These are phyloP conservation scores for Podarcis raffonei DNA, from an alignment of 2,113 vertebrate genomes.

Conservation along the genomic window DNA sequence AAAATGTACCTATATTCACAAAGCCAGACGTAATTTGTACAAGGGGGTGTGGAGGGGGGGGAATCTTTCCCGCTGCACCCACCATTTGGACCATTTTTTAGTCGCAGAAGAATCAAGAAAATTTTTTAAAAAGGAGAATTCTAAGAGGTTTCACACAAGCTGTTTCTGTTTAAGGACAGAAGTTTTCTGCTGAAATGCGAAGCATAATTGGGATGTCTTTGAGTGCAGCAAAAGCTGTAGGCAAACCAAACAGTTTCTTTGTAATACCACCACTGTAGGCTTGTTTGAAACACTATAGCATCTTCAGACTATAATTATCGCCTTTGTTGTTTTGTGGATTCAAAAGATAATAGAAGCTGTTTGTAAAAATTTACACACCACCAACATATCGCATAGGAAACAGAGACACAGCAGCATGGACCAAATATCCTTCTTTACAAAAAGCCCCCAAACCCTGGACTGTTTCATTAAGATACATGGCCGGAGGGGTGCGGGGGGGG, in stretches of 20 bases:
- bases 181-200: slow-evolving; percentile 65
- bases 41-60: slow-evolving; percentile 24
- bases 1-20: slow-evolving; percentile 46
- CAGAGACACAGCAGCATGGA: slow-evolving; percentile 42
- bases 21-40: slow-evolving; percentile 58
- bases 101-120: slow-evolving; percentile 54
- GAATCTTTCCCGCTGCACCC: slow-evolving; percentile 10
- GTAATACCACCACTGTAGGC: slow-evolving; percentile 65
- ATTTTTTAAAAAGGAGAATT: slow-evolving; percentile 38
- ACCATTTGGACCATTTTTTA: slow-evolving; percentile 55
- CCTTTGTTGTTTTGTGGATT: slow-evolving; percentile 71
- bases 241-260: slow-evolving; percentile 57
- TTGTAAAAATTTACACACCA: slow-evolving; percentile 63
- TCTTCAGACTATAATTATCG: slow-evolving; percentile 75
- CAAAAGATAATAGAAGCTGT: slow-evolving; percentile 74
- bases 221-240: slow-evolving; percentile 69
- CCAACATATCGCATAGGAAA: slow-evolving; percentile 58
- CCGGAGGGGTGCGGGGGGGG: not conserved
- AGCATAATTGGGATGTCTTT: slow-evolving; percentile 75
- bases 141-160: slow-evolving; percentile 65
- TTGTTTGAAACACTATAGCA: slow-evolving; percentile 71
- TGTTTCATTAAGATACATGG: slow-evolving; percentile 46
- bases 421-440: slow-evolving; percentile 43
- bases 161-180: slow-evolving; percentile 76
- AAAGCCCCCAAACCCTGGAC: slow-evolving; percentile 36